A percentile compares a stretch with the other conserved stretches of the same genome.
Evolutionary conservation across 2,888 invertebrate species (phyloP).

Genomic region (Pedicia rivosa): DNA sequence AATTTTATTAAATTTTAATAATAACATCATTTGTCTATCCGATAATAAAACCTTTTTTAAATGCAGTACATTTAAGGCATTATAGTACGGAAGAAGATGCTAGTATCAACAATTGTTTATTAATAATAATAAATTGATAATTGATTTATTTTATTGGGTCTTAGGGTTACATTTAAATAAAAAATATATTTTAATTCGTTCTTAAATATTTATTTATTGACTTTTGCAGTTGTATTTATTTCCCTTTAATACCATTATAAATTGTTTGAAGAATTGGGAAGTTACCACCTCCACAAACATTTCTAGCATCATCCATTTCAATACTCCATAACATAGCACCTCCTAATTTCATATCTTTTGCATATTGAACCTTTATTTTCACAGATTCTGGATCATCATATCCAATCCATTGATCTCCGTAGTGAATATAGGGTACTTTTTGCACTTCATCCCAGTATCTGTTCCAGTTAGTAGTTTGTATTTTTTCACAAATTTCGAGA

Average conservation of each 20-base stretch:
- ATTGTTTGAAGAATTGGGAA: neutral
- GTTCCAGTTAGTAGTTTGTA: conserved; percentile 36
- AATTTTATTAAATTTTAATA: too few species aligned
- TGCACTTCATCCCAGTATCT: conserved; percentile 35
- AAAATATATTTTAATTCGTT: too few species aligned
- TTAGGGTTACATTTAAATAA: too few species aligned
- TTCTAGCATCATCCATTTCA: conserved; percentile 61
- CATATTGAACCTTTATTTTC: conserved; percentile 27
- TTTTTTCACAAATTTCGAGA: conserved; percentile 34
- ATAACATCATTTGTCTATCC: too few species aligned
- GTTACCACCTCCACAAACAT: conserved; percentile 35
- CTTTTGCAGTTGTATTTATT: too few species aligned
- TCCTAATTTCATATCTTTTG: conserved; percentile 30
- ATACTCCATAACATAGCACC: conserved; percentile 68
- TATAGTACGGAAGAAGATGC: too few species aligned
- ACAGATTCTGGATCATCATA: conserved; percentile 43
- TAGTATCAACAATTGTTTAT: too few species aligned
- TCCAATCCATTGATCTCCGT: conserved; percentile 47
- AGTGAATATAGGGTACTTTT: conserved; percentile 43
- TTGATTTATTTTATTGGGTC: too few species aligned
- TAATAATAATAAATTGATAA: too few species aligned
- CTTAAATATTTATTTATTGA: too few species aligned
- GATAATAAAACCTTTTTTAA: too few species aligned
- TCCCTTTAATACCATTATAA: neutral
- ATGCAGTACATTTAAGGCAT: too few species aligned